Evolutionary conservation across 2,888 invertebrate genomes (phyloP).

Genomic region (Scrobipalpa atriplicella): DNA sequence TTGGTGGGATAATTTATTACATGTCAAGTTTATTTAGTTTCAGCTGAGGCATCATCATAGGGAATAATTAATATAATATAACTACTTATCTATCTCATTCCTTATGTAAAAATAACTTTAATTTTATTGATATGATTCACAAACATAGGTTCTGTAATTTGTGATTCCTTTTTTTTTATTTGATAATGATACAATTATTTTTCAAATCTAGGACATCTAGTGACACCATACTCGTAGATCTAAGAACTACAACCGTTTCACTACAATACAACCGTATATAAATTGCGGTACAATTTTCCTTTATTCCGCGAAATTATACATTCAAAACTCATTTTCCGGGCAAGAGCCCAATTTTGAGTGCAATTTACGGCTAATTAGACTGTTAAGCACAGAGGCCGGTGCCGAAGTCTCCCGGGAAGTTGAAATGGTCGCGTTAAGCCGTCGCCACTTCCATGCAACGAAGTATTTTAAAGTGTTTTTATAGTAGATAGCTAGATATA

Average conservation of each 20-base stretch:
- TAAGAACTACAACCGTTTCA: constrained; percentile 32
- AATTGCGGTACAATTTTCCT: constrained; percentile 66
- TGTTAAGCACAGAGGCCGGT: constrained; percentile 66
- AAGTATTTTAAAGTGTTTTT: background rate
- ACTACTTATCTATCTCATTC: no score
- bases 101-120: no score
- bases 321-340: constrained; percentile 74
- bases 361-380: constrained; percentile 78
- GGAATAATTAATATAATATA: no score
- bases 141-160: no score
- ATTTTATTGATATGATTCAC: no score
- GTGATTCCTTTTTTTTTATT: no score
- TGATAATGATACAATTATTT: no score
- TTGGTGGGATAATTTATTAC: no score
- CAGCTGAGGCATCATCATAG: no score
- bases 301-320: constrained; percentile 74
- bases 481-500: background rate
- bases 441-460: constrained; percentile 8
- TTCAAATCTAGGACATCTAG: no score
- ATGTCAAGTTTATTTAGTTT: no score
- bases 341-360: constrained; percentile 72
- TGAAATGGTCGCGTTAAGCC: constrained; percentile 62
- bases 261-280: constrained; percentile 64
- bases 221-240: background rate
- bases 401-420: constrained; percentile 53